Percentiles rank a stretch among this genome's conserved stretches.
phyloP scores from a whole-genome alignment of 2,797 vertebrate genomes.

The Taenioides sp. region DNA sequence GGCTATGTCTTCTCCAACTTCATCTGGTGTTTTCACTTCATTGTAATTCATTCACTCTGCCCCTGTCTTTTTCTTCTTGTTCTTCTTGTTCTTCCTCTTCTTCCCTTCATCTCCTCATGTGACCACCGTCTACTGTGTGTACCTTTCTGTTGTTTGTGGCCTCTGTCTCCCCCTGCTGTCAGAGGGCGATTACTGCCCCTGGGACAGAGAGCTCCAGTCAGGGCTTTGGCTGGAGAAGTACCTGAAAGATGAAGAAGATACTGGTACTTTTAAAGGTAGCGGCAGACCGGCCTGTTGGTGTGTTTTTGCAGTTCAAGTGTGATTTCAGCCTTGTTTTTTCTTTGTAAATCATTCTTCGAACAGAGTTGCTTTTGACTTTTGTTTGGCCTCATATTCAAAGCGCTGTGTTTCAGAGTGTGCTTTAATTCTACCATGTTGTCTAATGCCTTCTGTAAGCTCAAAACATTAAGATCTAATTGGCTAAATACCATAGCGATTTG shows the following conservation, averaged over 20 bases:
- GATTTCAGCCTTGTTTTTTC: conserved; percentile 47
- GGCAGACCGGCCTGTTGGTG: conserved; percentile 70
- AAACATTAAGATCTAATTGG: conserved; percentile 52
- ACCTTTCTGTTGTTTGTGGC: conserved; percentile 46
- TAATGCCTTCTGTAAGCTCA: conserved; percentile 21
- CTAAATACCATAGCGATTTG: conserved; percentile 28
- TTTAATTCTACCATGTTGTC: conserved; percentile 34
- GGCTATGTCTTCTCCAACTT: conserved; percentile 18
- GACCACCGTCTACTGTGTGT: conserved; percentile 1
- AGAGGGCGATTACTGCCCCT: conserved; percentile 96
- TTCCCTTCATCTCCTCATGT: conserved; percentile 32
- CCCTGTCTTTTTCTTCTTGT: conserved; percentile 27
- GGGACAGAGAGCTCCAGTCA: conserved; percentile 91
- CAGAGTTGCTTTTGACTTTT: conserved; percentile 17
- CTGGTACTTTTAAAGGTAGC: conserved; percentile 92
- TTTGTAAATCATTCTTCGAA: conserved; percentile 23
- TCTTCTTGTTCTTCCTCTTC: conserved; percentile 23
- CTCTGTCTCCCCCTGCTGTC: conserved; percentile 85
- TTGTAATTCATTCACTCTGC: conserved; percentile 39
- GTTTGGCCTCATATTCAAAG: conserved; percentile 34
- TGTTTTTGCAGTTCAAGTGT: conserved; percentile 59
- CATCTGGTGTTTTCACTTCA: conserved; percentile 11
- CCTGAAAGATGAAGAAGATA: conserved; percentile 88
- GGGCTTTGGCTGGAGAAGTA: conserved; percentile 87
- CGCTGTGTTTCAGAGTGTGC: conserved; percentile 22